Conservation (phyloP, 2,888 invertebrate genomes). For the Congeria kusceri region DNA sequence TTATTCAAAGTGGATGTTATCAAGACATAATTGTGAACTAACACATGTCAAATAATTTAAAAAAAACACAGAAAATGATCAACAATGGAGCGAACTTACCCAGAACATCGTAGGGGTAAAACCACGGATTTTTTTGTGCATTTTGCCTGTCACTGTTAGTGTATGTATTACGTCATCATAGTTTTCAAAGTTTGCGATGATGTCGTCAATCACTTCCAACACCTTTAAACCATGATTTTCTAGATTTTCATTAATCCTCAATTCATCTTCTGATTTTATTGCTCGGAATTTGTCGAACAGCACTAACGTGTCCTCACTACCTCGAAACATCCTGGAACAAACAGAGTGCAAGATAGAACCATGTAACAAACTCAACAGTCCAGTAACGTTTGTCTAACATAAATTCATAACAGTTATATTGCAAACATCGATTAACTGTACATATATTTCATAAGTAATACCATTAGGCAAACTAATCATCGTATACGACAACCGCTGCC, state of each 20-base stretch:
- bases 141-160: constrained; percentile 93
- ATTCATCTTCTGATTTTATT: constrained; percentile 92
- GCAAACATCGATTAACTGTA: too few relatives aligned
- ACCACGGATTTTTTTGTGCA: constrained; percentile 93
- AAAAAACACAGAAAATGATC: too few relatives aligned
- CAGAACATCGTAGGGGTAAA: constrained; percentile 95
- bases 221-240: constrained; percentile 95
- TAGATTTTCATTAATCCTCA: constrained; percentile 92
- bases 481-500: too few relatives aligned
- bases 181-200: constrained; percentile 94
- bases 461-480: too few relatives aligned
- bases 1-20: too few relatives aligned
- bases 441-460: too few relatives aligned
- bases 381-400: too few relatives aligned
- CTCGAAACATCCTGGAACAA: constrained; percentile 92
- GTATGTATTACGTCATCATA: constrained; percentile 94
- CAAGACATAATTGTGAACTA: too few relatives aligned
- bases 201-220: constrained; percentile 95
- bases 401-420: too few relatives aligned
- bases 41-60: too few relatives aligned
- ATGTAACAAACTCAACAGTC: too few relatives aligned
- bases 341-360: not conserved
- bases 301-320: constrained; percentile 91
- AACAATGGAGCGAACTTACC: too few relatives aligned
- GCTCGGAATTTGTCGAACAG: constrained; percentile 89